Evolutionary conservation across 2,888 invertebrate species (phyloP), one percentile per base, ranked within the genome.

Genomic region (Hypselothyrea guttata): DNA sequence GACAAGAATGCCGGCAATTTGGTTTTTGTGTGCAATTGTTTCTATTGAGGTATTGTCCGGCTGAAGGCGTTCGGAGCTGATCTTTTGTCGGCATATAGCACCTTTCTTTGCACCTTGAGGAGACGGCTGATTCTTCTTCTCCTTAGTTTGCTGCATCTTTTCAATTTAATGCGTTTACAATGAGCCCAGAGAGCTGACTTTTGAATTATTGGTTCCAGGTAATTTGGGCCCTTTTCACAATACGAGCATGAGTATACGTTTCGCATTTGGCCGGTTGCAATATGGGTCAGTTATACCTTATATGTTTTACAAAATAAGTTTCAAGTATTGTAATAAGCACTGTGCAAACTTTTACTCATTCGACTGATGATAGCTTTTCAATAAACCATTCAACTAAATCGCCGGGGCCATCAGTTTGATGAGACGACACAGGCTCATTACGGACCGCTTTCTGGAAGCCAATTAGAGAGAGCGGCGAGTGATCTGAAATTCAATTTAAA

Each of bases 401-500:
- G 63, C 5, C 62, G 59, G 30, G 30, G 11, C 18, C 70, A 70
- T 64, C 59, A 64, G 49, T 16, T 54, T 64, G 55, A 59, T 53
- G 60, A 22, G 22, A 65, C 60, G 68, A 66, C 64, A 67, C 37
- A 53, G 53, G 22, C 61, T 58, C 54, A 75, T 75, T 72, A 75
- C 55, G 55, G 13, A 35, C 51, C 57, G 59, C 58, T 69, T 63
- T 63, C 45, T 38, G 48, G 22, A 11, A 49, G 33, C 76, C 77
- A 78, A 81, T 84, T 84, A 78, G 65, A 70, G 82, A 63, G 71
- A 59, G 15, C 54, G 62, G 49, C 13, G 54, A 46, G 52, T 72
- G 65, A 66, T 63, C 59, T 73, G 69, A 73, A 83, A 81, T 71
- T 81, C 81, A 81, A 81, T 81, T 85, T 81, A 85, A 81, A 83